phyloP scores from a whole-genome alignment of 2,797 vertebrate genomes.

The Gambusia yucatana region DNA sequence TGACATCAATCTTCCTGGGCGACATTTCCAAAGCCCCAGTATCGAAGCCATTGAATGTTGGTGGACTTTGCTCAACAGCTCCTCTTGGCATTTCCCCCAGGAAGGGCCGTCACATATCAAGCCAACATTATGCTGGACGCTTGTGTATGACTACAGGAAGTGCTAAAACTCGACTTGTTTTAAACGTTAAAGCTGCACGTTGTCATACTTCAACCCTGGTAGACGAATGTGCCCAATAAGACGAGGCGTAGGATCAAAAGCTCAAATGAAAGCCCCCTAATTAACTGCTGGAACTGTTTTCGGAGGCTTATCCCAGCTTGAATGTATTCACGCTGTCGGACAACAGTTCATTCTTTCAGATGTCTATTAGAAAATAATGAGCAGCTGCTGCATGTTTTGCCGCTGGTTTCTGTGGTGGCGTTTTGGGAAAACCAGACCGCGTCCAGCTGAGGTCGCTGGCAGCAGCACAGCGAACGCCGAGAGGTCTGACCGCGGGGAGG shows the following conservation, averaged over 20 bases:
- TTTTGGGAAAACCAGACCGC: conserved; percentile 25
- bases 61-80: neutral
- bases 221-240: neutral
- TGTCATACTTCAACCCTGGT: neutral
- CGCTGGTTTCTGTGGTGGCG: conserved; percentile 7
- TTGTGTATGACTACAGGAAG: neutral
- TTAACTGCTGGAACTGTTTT: conserved; percentile 35
- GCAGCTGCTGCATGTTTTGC: conserved; percentile 19
- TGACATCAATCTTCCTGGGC: neutral
- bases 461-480: conserved; percentile 31
- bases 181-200: neutral
- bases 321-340: conserved; percentile 29
- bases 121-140: neutral
- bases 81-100: neutral
- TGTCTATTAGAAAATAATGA: conserved; percentile 47
- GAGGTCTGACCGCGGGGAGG: conserved; percentile 30
- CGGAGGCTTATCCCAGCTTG: conserved; percentile 33
- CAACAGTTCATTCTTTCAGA: conserved; percentile 27
- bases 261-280: neutral
- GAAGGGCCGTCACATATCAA: neutral
- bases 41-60: neutral
- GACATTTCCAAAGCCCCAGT: neutral
- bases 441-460: conserved; percentile 36
- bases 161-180: neutral
- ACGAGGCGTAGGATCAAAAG: neutral